A percentile compares a stretch with the other conserved stretches of the same genome.
Evolutionary conservation across 2,888 invertebrate genomes (phyloP).

Genomic region (Plemyria rubiginata): DNA sequence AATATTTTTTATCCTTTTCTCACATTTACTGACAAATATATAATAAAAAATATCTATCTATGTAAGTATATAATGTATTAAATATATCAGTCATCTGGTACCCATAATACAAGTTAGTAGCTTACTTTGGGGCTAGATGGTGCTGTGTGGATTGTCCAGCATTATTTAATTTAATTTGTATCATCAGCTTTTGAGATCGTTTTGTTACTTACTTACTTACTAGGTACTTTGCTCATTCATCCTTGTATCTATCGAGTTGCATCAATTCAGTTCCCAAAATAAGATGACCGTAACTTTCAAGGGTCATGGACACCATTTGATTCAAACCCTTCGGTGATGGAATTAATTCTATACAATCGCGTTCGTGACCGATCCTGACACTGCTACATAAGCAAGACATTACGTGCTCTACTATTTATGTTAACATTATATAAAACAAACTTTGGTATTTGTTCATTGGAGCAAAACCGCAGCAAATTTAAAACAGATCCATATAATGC

Average conservation of each 20-base stretch:
- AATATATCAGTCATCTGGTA: too few relatives aligned
- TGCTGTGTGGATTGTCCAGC: too few relatives aligned
- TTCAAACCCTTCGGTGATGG: slow-evolving; percentile 26
- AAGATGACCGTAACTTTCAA: slow-evolving; percentile 17
- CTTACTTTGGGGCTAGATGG: too few relatives aligned
- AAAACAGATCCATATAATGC: not conserved
- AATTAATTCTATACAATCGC: slow-evolving; percentile 28
- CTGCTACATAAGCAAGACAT: slow-evolving; percentile 24
- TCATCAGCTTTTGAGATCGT: not conserved
- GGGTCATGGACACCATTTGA: slow-evolving; percentile 23
- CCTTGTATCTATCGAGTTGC: not conserved
- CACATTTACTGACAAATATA: not conserved
- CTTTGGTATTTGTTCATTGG: not conserved
- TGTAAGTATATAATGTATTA: too few relatives aligned
- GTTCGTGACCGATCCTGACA: slow-evolving; percentile 30
- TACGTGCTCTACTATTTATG: slow-evolving; percentile 10
- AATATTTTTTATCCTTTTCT: not conserved
- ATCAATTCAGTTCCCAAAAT: slow-evolving; percentile 7
- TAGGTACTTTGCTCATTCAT: not conserved
- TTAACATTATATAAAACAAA: slow-evolving; percentile 7
- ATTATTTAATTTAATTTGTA: not conserved
- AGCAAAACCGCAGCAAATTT: not conserved
- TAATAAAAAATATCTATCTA: too few relatives aligned
- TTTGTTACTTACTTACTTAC: too few relatives aligned
- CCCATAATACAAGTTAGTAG: too few relatives aligned